These are phyloP conservation scores for Anastrepha obliqua DNA, from an alignment of 1,140 invertebrate genomes.

Conservation along the genomic window DNA sequence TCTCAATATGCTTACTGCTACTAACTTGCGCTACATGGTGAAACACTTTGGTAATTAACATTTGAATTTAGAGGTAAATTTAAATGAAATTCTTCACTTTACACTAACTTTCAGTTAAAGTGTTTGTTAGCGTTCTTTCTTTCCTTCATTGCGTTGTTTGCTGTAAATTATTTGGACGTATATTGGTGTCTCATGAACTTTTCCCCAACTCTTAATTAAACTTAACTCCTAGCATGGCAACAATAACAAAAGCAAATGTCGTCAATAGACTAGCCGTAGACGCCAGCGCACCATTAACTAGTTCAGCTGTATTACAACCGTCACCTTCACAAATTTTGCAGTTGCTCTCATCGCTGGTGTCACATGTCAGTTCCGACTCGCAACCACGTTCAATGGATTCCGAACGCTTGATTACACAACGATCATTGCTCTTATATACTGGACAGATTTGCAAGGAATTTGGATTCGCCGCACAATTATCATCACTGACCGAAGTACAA, in stretches of 20 bases:
- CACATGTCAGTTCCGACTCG: slow-evolving; percentile 60
- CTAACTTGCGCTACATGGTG: no score
- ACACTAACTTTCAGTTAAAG: not conserved
- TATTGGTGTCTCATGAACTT: not conserved
- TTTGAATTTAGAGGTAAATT: not conserved
- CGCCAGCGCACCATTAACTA: slow-evolving; percentile 60
- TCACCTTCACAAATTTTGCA: slow-evolving; percentile 65
- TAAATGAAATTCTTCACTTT: not conserved
- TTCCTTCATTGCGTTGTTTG: not conserved
- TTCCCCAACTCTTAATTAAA: not conserved
- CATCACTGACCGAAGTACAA: slow-evolving; percentile 62
- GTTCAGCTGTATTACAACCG: slow-evolving; percentile 65
- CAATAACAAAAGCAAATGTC: slow-evolving; percentile 62
- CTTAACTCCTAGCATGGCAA: slow-evolving; percentile 52
- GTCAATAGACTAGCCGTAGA: slow-evolving; percentile 61
- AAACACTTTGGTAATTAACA: not conserved
- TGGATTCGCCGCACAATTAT: slow-evolving; percentile 60
- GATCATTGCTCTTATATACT: slow-evolving; percentile 62
- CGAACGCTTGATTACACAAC: slow-evolving; percentile 59
- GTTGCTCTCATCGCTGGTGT: slow-evolving; percentile 59
- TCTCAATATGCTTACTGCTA: no score
- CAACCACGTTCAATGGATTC: slow-evolving; percentile 63
- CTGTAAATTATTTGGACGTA: not conserved
- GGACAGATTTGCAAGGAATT: slow-evolving; percentile 63
- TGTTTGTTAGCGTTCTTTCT: not conserved